Base-by-base conservation (phyloP, 2,888 invertebrate genomes). In the Melanophora roralis region DNA sequence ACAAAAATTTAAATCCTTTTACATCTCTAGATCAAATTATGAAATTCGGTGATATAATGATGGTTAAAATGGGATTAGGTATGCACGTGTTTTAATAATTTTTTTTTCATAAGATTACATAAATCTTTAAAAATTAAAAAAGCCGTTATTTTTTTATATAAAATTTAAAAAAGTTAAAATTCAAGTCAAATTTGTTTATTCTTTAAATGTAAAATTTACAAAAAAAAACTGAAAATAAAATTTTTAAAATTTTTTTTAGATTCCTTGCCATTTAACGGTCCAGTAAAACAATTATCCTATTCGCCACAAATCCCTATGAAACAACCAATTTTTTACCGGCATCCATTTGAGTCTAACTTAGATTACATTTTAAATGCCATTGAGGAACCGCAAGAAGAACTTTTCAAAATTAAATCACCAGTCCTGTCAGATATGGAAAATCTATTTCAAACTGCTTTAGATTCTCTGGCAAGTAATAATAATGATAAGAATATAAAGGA, bases 1-100 rank as follows among this genome's bases (percentile, higher is more conserved):
- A 0, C 71, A 60, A 40, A 21, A 1, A 1, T 2, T 4, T 7
- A 14, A 12, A n/a, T 19, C 43, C 68, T 6, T 59, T 72, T n/a
- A 9, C 75, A 27, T 75, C 83, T 0, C 19, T 83, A 9, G 82
- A 82, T 19, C 76, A 77, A 47, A 14, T 83, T 8, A 40, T 83
- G 55, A 81, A 77, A 34, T 69, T 82, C 12, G 82, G 82, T 4
- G 82, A 84, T 34, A 76, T 81, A 78, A 51, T 83, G 77, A 59
- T 82, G 51, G 78, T 78, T 49, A 81, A 82, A 65, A 14, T 82
- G 43, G 76, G 81, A 71, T 23, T 82, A 38, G 78, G 83, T 83
- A 74, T 74, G 79, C 8, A 27, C 47, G 8, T 9, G 16, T 40
- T 40, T 27, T 27, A 6, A n/a, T 1, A 23, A 0, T 16, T 55